These are phyloP conservation scores for Agrypnia vestita DNA, from an alignment of 1,140 invertebrate genomes.

Conservation along the genomic window DNA sequence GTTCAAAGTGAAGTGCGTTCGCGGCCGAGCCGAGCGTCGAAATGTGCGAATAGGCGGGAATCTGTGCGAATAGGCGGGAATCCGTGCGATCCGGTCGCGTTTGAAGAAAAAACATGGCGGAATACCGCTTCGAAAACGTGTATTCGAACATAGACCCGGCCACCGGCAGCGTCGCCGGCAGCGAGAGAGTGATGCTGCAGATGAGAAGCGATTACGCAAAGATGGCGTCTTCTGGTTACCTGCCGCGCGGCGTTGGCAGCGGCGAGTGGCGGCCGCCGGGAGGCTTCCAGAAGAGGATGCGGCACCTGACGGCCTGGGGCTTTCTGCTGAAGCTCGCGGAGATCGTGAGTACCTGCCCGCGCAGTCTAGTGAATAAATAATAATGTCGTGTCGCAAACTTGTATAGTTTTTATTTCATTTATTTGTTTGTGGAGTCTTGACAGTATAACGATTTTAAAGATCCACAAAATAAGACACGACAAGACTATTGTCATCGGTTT, in stretches of 20 bases:
- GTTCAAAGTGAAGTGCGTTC: not conserved
- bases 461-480: too few relatives aligned
- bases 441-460: too few relatives aligned
- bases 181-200: slow-evolving; percentile 13
- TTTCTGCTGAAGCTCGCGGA: slow-evolving; percentile 27
- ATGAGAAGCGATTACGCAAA: slow-evolving; percentile 11
- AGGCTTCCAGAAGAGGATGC: not conserved
- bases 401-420: too few relatives aligned
- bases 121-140: slow-evolving; percentile 21
- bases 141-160: slow-evolving; percentile 35
- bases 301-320: not conserved
- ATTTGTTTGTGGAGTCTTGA: too few relatives aligned
- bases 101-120: slow-evolving; percentile 1
- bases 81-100: not conserved
- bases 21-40: not conserved
- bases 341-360: slow-evolving; percentile 2
- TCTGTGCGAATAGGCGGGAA: not conserved
- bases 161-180: slow-evolving; percentile 4
- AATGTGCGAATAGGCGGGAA: not conserved
- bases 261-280: not conserved
- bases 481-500: too few relatives aligned
- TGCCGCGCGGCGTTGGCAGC: not conserved
- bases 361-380: too few relatives aligned
- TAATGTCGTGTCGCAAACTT: too few relatives aligned
- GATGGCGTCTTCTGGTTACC: slow-evolving; percentile 4